Base-by-base conservation (phyloP, 2,113 vertebrate species). In the Zootoca vivipara region DNA sequence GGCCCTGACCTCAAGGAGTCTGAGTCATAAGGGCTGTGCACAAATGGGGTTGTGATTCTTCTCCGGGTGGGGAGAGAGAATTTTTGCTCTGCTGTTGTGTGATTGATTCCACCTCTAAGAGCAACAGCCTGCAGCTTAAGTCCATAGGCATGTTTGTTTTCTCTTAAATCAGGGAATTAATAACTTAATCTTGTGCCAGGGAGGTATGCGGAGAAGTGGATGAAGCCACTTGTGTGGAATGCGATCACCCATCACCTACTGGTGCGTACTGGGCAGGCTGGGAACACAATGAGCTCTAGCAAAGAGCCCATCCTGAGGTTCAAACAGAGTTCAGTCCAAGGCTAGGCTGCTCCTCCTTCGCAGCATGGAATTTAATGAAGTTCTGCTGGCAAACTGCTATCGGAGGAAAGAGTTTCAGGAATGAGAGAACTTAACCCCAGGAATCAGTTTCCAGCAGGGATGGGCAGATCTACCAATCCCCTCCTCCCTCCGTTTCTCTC, bases 241-340 rank as follows among this genome's bases (percentile, higher is more conserved):
- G 85, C n/a, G 52, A 80, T 65, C 58, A 90, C 62, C 70, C 80
- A 58, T 83, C 85, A 90, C 74, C 7, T 67, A 64, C n/a, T 74
- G 26, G 72, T 64, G 22, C 62, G 9, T 65, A 73, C 30, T 0
- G 5, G 30, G 82, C 15, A 4, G 28, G 1, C 26, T 33, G 58
- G 22, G 78, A 62, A 74, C 18, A 67, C 38, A 82, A 35, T 13
- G 15, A 83, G 16, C 33, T 80, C 81, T 69, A 52, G 72, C 58
- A 38, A 56, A 7, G 15, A 83, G 81, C 81, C 87, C 78, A 20
- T 16, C n/a, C 80, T 38, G 40, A 83, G n/a, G 62, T 77, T 62
- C 58, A 88, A 22, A 22, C 40, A 83, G 24, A 88, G 87, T 88
- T 88, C 87, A 88, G 7, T 56, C 58, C 58, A 7, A 67, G 42